Percentiles rank a stretch among this genome's conserved stretches.
Evolutionary conservation across 2,113 vertebrate species (phyloP).

Genomic region (Microtus pennsylvanicus): DNA sequence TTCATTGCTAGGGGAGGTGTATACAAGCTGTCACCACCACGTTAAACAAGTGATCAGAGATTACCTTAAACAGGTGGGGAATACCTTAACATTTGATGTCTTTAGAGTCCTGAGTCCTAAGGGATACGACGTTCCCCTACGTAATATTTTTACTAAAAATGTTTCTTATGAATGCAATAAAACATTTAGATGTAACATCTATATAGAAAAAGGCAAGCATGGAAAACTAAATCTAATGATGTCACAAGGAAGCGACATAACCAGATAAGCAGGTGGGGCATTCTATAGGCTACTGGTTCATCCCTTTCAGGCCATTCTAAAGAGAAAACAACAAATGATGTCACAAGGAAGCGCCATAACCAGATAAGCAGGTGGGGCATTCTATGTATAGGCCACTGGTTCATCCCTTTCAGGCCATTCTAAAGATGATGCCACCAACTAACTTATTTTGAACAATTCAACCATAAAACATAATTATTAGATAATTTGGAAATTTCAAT

Average conservation of each 20-base stretch:
- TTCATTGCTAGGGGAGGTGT: neutral
- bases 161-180: neutral
- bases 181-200: neutral
- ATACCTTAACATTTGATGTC: neutral
- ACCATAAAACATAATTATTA: neutral
- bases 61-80: neutral
- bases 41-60: neutral
- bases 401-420: neutral
- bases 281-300: neutral
- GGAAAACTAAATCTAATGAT: conserved; percentile 1
- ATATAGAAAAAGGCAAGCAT: conserved; percentile 2
- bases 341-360: neutral
- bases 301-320: conserved; percentile 14
- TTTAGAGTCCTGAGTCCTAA: neutral
- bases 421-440: neutral
- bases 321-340: neutral
- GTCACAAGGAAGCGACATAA: neutral
- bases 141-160: neutral
- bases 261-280: neutral
- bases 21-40: neutral
- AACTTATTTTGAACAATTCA: conserved; percentile 10
- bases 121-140: neutral
- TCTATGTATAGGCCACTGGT: neutral
- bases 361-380: neutral
- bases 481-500: neutral